These are phyloP conservation scores for Melieria crassipennis DNA, from an alignment of 2,888 invertebrate species.

Conservation along the genomic window DNA sequence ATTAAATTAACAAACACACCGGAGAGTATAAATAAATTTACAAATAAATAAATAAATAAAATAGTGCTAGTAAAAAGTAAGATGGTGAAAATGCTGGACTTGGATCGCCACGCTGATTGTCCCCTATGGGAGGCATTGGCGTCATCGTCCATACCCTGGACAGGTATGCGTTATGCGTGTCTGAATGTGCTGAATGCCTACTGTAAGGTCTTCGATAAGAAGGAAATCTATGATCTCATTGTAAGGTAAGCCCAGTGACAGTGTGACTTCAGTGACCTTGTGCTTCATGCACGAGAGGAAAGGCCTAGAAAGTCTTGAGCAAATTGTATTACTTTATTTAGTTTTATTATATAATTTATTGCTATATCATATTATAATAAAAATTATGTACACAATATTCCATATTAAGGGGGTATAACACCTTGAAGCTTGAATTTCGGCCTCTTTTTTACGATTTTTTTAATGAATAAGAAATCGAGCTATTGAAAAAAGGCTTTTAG, in stretches of 20 bases:
- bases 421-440: too few species aligned
- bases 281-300: too few species aligned
- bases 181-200: slow-evolving; percentile 84
- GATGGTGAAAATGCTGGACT: slow-evolving; percentile 70
- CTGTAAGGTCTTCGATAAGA: slow-evolving; percentile 87
- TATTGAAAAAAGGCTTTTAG: too few species aligned
- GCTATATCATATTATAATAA: too few species aligned
- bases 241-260: slow-evolving; percentile 71
- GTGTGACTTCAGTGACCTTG: too few species aligned
- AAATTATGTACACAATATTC: too few species aligned
- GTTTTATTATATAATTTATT: too few species aligned
- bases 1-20: background rate
- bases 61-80: slow-evolving; percentile 37
- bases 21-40: background rate
- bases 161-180: slow-evolving; percentile 85
- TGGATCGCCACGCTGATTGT: slow-evolving; percentile 73
- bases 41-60: slow-evolving; percentile 22
- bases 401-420: too few species aligned
- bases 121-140: slow-evolving; percentile 71
- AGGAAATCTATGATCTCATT: slow-evolving; percentile 81
- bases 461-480: too few species aligned
- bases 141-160: slow-evolving; percentile 74
- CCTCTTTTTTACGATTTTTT: too few species aligned
- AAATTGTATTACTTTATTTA: too few species aligned
- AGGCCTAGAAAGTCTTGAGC: too few species aligned